phyloP scores from a whole-genome alignment of 2,888 invertebrate species.

The Priocnemis perturbator region DNA sequence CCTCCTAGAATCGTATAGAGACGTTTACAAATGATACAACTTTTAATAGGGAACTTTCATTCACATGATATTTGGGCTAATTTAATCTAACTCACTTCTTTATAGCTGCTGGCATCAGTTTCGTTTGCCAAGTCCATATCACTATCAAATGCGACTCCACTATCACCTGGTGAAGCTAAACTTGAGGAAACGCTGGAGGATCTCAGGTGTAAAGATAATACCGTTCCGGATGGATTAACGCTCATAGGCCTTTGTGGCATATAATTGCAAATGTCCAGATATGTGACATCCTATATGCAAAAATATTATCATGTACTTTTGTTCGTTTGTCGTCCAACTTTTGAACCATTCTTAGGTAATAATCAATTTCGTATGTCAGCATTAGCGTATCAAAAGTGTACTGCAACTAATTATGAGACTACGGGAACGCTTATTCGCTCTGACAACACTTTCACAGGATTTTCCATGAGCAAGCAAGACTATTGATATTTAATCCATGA shows the following conservation, averaged over 20 bases:
- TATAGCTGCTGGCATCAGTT: conserved; percentile 72
- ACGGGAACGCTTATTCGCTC: too few relatives aligned
- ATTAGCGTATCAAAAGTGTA: too few relatives aligned
- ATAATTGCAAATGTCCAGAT: conserved; percentile 73
- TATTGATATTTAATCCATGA: conserved; percentile 28
- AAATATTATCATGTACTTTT: background rate
- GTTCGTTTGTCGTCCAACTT: background rate
- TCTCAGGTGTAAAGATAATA: conserved; percentile 69
- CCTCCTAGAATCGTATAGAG: conserved; percentile 60
- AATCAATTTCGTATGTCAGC: too few relatives aligned
- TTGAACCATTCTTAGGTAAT: too few relatives aligned
- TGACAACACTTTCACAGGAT: conserved; percentile 20
- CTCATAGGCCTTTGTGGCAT: conserved; percentile 74
- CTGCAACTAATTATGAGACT: too few relatives aligned
- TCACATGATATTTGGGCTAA: background rate
- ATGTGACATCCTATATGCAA: conserved; percentile 69
- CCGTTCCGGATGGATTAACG: conserved; percentile 71
- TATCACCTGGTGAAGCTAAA: conserved; percentile 85
- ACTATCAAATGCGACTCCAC: conserved; percentile 79
- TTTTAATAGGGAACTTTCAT: conserved; percentile 2
- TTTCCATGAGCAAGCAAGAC: conserved; percentile 38
- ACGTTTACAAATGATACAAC: conserved; percentile 17
- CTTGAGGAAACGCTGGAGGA: conserved; percentile 75
- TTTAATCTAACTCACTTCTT: conserved; percentile 62
- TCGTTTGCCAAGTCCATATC: conserved; percentile 73